Percentiles rank a stretch among this genome's conserved stretches.
These are phyloP conservation scores for Cheilosia pagana DNA, from an alignment of 2,888 invertebrate species.

Conservation along the genomic window DNA sequence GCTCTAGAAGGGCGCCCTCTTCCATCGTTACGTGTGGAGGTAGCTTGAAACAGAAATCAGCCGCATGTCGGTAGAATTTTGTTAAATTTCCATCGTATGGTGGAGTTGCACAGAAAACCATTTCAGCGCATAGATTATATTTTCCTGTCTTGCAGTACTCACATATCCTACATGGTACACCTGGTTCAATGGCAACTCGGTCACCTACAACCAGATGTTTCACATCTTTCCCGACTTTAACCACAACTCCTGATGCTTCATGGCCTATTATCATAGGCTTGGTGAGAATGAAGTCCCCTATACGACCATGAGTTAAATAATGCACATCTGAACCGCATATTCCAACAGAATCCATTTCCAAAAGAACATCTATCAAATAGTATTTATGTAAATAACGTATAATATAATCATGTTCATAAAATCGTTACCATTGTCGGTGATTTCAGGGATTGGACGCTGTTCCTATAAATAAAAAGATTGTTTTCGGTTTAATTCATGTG, in stretches of 20 bases:
- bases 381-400: not conserved
- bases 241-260: constrained; percentile 93
- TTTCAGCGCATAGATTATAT: constrained; percentile 95
- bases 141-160: constrained; percentile 92
- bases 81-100: constrained; percentile 95
- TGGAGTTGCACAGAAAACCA: constrained; percentile 97
- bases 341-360: constrained; percentile 96
- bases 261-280: constrained; percentile 98
- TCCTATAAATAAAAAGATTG: constrained; percentile 86
- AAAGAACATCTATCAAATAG: constrained; percentile 83
- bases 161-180: constrained; percentile 94
- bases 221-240: constrained; percentile 89
- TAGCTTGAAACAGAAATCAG: constrained; percentile 94
- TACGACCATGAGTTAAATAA: constrained; percentile 92
- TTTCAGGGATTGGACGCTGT: constrained; percentile 91
- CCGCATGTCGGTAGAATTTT: constrained; percentile 94
- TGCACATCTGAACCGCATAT: constrained; percentile 99
- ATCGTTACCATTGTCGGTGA: constrained; percentile 88
- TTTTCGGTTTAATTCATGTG: not conserved
- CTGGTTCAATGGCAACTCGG: constrained; percentile 97
- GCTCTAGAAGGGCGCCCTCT: constrained; percentile 97
- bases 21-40: constrained; percentile 95
- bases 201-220: constrained; percentile 90
- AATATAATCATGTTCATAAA: not conserved
- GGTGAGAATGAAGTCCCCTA: constrained; percentile 93